Evolutionary conservation across 2,797 vertebrate species (phyloP).

Genomic region (Phoeniculus purpureus): DNA sequence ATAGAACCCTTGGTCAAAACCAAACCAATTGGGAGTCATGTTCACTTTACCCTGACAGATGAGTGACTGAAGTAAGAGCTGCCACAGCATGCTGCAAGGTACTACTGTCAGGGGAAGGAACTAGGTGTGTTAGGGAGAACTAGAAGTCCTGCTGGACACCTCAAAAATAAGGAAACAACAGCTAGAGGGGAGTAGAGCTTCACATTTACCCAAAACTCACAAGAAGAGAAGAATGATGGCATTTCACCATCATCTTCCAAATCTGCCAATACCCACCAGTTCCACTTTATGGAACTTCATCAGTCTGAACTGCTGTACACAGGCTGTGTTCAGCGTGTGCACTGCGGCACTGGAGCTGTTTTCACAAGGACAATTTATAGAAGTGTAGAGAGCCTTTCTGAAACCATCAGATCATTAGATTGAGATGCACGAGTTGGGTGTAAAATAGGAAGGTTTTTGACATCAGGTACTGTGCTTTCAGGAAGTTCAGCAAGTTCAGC

Average conservation of each 20-base stretch:
- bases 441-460: neutral
- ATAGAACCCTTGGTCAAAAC: neutral
- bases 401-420: neutral
- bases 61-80: neutral
- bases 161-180: conserved; percentile 11
- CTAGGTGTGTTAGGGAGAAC: neutral
- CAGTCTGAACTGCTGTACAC: neutral
- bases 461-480: neutral
- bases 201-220: conserved; percentile 19
- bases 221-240: neutral
- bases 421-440: neutral
- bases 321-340: rapidly evolving
- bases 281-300: neutral
- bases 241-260: neutral
- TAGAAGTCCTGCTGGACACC: neutral
- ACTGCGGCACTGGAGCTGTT: neutral
- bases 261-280: neutral
- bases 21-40: neutral
- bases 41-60: neutral
- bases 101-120: neutral
- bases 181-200: conserved; percentile 66
- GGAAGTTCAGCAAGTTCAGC: neutral
- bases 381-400: neutral
- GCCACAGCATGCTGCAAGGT: neutral
- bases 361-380: neutral